Conservation (phyloP, 2,113 vertebrate species). For the Anser cygnoides region DNA sequence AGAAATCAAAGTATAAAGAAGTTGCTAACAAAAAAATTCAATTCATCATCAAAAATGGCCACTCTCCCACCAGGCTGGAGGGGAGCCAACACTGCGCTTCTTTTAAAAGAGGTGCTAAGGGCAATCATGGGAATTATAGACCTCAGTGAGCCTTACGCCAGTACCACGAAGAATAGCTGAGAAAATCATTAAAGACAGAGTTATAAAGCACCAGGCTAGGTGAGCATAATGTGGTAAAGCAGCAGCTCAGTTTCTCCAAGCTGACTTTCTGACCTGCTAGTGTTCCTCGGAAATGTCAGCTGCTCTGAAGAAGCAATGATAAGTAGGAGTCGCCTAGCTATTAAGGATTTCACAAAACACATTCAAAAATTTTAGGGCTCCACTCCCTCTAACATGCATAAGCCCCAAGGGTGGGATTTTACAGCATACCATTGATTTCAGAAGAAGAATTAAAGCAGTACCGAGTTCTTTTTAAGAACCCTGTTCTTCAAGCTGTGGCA, state of each 20-base stretch:
- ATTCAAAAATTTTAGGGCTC: not conserved
- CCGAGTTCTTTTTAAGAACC: not conserved
- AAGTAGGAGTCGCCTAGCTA: slow-evolving; percentile 10
- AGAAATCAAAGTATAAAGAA: slow-evolving; percentile 19
- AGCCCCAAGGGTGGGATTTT: not conserved
- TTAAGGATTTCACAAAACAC: slow-evolving; percentile 14
- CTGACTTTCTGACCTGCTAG: slow-evolving; percentile 48
- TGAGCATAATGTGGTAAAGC: slow-evolving; percentile 4
- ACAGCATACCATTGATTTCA: not conserved
- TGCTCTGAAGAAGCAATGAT: not conserved
- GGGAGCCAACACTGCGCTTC: slow-evolving; percentile 27
- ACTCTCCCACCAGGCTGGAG: slow-evolving; percentile 15
- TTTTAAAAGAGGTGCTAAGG: slow-evolving; percentile 68
- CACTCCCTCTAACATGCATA: not conserved
- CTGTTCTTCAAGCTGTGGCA: not conserved
- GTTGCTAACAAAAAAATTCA: slow-evolving; percentile 18
- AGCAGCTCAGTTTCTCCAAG: slow-evolving; percentile 31
- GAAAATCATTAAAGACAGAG: slow-evolving; percentile 67
- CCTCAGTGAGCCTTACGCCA: slow-evolving; percentile 62
- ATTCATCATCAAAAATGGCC: slow-evolving; percentile 44
- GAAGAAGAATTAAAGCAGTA: not conserved
- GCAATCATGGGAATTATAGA: slow-evolving; percentile 70
- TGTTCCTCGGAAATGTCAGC: slow-evolving; percentile 42
- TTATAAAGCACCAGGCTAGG: slow-evolving; percentile 56
- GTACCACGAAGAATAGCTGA: slow-evolving; percentile 59